Conservation (phyloP, 2,113 vertebrate genomes). For the Calidris pygmaea region DNA sequence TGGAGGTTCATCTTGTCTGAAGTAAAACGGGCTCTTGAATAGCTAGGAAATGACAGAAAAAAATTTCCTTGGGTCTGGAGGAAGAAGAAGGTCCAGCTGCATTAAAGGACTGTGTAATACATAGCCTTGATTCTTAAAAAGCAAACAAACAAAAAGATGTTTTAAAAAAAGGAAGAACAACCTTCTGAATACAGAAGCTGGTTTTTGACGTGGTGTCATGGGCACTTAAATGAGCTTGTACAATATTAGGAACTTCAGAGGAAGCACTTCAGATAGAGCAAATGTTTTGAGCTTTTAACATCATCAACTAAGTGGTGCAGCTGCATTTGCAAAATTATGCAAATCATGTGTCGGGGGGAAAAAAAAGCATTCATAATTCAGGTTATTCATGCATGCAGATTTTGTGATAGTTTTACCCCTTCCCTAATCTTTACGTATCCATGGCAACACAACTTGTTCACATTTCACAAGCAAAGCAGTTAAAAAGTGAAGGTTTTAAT, state of each 20-base stretch:
- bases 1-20: background rate
- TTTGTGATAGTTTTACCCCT: background rate
- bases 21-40: background rate
- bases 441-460: background rate
- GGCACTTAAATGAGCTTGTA: background rate
- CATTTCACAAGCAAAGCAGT: background rate
- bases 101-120: background rate
- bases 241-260: background rate
- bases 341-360: background rate
- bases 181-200: background rate
- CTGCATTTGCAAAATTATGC: background rate
- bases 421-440: background rate
- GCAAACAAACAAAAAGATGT: background rate
- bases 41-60: background rate
- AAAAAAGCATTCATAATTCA: background rate
- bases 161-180: background rate
- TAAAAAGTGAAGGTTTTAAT: background rate
- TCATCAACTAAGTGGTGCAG: background rate
- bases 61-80: background rate
- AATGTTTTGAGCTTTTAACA: background rate
- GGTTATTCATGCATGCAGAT: background rate
- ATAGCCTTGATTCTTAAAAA: background rate
- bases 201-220: background rate
- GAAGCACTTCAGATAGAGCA: background rate
- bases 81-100: background rate